Conservation (phyloP, 2,888 invertebrate genomes). For the Fragum fragum region DNA sequence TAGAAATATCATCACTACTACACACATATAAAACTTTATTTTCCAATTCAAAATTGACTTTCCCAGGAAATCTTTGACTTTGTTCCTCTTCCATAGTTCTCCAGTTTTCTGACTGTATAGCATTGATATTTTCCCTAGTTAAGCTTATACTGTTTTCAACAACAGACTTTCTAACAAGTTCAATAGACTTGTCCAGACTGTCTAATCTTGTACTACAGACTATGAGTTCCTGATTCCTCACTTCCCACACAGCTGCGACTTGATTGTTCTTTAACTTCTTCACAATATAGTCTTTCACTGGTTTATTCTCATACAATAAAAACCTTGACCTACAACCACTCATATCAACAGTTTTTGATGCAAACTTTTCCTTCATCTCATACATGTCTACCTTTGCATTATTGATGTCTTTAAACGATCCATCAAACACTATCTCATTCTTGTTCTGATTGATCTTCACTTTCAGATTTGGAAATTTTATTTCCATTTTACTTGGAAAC, state of each 20-base stretch:
- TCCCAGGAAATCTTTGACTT: constrained; percentile 19
- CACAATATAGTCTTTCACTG: constrained; percentile 43
- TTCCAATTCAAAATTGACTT: background rate
- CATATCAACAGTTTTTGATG: background rate
- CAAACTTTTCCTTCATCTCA: constrained; percentile 31
- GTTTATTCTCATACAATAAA: constrained; percentile 24
- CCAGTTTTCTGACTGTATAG: constrained; percentile 41
- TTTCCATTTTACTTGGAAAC: constrained; percentile 45
- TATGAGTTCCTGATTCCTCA: constrained; percentile 1
- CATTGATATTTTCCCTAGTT: background rate
- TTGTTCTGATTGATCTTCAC: constrained; percentile 52
- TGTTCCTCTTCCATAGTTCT: constrained; percentile 5
- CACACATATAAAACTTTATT: constrained; percentile 24
- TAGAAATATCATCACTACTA: constrained; percentile 48
- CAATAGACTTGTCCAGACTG: background rate
- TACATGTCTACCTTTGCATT: constrained; percentile 49
- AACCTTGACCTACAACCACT: background rate
- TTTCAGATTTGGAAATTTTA: constrained; percentile 34
- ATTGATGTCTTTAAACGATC: constrained; percentile 23
- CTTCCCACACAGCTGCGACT: constrained; percentile 54
- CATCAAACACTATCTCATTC: constrained; percentile 57
- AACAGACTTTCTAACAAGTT: constrained; percentile 30
- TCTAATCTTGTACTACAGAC: constrained; percentile 20
- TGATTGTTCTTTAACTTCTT: constrained; percentile 38
- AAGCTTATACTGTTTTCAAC: constrained; percentile 20